Evolutionary conservation across 1,140 invertebrate species (phyloP).

Genomic region (Paracyclopina nana): DNA sequence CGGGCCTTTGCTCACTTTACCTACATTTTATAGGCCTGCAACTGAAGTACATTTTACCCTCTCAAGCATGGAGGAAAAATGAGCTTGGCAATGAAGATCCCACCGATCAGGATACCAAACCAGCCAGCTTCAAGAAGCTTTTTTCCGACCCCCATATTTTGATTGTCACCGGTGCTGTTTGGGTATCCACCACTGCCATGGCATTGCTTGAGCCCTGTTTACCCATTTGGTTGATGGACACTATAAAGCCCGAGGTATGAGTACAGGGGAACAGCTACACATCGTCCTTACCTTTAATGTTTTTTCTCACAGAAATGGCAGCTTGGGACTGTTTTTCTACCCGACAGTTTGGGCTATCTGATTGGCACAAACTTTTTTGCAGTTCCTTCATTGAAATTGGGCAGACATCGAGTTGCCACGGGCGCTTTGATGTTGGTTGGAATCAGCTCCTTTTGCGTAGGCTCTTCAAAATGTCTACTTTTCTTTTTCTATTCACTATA

Average conservation of each 20-base stretch:
- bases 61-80: too few relatives aligned
- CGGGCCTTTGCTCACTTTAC: too few relatives aligned
- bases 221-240: slow-evolving; percentile 54
- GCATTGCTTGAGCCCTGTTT: slow-evolving; percentile 56
- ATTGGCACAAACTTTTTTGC: slow-evolving; percentile 56
- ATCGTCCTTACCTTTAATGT: slow-evolving; percentile 11
- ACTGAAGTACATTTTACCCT: too few relatives aligned
- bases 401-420: neutral
- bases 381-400: neutral
- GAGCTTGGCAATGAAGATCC: too few relatives aligned
- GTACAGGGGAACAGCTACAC: too few relatives aligned
- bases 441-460: neutral
- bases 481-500: neutral
- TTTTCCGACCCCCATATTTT: slow-evolving; percentile 37
- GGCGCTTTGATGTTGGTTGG: neutral
- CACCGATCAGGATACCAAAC: too few relatives aligned
- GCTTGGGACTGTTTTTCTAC: slow-evolving; percentile 55
- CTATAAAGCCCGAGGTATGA: slow-evolving; percentile 47
- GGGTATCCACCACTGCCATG: slow-evolving; percentile 50
- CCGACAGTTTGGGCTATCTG: slow-evolving; percentile 58
- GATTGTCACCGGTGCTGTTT: slow-evolving; percentile 38
- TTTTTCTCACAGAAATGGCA: slow-evolving; percentile 40
- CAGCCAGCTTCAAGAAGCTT: too few relatives aligned
- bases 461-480: neutral
- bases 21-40: too few relatives aligned